phyloP scores from a whole-genome alignment of 2,888 invertebrate species.

The Choristoneura rosaceana region DNA sequence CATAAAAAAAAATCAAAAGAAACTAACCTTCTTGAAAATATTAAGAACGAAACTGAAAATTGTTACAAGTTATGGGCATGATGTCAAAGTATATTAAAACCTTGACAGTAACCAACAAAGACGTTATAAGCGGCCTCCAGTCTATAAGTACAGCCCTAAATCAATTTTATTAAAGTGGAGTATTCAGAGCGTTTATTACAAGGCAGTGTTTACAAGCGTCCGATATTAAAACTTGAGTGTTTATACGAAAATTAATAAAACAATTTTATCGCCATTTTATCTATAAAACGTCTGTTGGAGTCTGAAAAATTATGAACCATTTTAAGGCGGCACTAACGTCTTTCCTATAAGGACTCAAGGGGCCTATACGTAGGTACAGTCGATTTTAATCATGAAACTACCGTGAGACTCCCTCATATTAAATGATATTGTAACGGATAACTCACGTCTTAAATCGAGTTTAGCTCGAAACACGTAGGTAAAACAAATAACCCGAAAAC shows the following conservation, averaged over 20 bases:
- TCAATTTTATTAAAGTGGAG: constrained; percentile 40
- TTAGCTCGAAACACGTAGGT: no score
- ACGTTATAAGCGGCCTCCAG: constrained; percentile 8
- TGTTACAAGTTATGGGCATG: constrained; percentile 2
- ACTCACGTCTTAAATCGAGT: no score
- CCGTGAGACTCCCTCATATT: no score
- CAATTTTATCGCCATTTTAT: constrained; percentile 35
- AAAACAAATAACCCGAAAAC: no score
- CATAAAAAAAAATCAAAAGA: no score
- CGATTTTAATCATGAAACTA: no score
- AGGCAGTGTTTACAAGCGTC: constrained; percentile 30
- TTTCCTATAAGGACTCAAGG: no score
- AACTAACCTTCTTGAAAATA: no score
- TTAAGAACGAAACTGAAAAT: background rate
- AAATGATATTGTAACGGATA: no score
- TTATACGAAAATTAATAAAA: constrained; percentile 36
- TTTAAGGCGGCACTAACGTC: background rate
- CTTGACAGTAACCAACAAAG: constrained; percentile 5
- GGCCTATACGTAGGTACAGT: no score
- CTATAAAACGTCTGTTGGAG: constrained; percentile 17
- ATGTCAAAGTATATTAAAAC: constrained; percentile 9
- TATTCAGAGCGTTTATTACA: constrained; percentile 25
- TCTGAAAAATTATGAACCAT: constrained; percentile 13
- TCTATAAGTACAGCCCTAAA: constrained; percentile 29
- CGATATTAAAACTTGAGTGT: constrained; percentile 31